Evolutionary conservation across 2,113 vertebrate genomes (phyloP).

Genomic region (Sakesphorus luctuosus): DNA sequence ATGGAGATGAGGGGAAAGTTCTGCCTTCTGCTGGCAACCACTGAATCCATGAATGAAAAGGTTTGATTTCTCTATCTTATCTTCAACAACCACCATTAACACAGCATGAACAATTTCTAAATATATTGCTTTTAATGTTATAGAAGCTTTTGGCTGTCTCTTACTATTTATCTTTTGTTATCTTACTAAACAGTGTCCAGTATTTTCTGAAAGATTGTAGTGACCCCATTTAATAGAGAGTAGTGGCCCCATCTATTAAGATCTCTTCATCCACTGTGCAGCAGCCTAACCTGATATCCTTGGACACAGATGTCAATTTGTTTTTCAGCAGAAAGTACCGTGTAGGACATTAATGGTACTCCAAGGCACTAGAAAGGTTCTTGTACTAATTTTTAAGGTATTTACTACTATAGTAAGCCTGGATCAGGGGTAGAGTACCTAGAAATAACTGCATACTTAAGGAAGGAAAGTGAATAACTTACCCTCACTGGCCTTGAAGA

Average conservation of each 20-base stretch:
- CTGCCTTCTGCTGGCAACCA: background rate
- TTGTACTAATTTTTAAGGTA: background rate
- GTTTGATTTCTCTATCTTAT: background rate
- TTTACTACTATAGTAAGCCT: background rate
- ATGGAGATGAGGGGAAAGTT: background rate
- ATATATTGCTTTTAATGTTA: background rate
- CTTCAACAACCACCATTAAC: background rate
- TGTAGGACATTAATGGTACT: background rate
- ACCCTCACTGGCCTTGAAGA: background rate
- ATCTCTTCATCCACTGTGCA: background rate
- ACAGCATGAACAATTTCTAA: background rate
- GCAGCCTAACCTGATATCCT: background rate
- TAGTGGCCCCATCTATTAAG: background rate
- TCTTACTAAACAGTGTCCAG: background rate
- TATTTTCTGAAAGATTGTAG: background rate
- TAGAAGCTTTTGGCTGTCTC: background rate
- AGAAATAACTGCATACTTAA: background rate
- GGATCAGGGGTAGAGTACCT: background rate
- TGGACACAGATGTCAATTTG: background rate
- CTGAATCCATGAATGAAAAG: background rate
- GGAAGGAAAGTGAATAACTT: background rate
- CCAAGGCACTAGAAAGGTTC: background rate
- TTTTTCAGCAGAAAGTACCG: background rate
- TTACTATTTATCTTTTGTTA: background rate
- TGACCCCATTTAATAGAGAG: rapidly evolving